Base-by-base conservation (phyloP, 2,888 invertebrate species). In the Lepidocyrtoides sp. region DNA sequence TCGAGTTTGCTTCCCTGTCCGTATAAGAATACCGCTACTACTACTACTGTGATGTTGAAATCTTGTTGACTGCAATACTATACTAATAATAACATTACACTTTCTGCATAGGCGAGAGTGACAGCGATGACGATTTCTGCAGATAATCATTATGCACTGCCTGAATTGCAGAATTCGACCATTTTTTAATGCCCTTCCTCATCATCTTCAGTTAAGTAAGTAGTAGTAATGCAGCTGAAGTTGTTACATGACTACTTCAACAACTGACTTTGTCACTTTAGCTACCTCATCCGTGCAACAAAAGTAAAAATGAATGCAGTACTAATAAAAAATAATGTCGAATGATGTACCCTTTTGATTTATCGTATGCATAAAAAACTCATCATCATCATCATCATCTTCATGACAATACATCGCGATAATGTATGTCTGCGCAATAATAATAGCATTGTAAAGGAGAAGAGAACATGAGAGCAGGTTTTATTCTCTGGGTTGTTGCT, bases 1-100 rank as follows among this genome's bases (percentile, higher is more conserved):
- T 75, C 75, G 63, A 63, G 82, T 75, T 89, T 51, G 63, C 89
- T 89, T 89, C 89, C 89, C 89, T 89, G 83, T 83, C 89, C 89
- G 81, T 72, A 17, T 36, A 36, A 36, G 2, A n/a, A 26, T 26
- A 20, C 36, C 7, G 36, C 36, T n/a, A n/a, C n/a, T 7, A 36
- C 7, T 36, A 36, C 36, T 69, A 69, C 2, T 44, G 41, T 72
- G 72, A 72, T 20, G n/a, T n/a, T n/a, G 84, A 84, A 84, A 84
- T 79, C 17, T 36, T 12, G 32, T 20, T 29, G 20, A 57, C n/a
- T 23, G 72, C 12, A 44, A 48, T 72, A 72, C n/a, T n/a, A 63
- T 63, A 63, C 14, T 63, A 63, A 63, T 23, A 63, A 63, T 41
- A 57, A 57, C 77, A 77, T 20, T 77, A 44, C 72, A 36, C 32